Evolutionary conservation across 2,113 vertebrate genomes (phyloP).

Genomic region (Pavo muticus): DNA sequence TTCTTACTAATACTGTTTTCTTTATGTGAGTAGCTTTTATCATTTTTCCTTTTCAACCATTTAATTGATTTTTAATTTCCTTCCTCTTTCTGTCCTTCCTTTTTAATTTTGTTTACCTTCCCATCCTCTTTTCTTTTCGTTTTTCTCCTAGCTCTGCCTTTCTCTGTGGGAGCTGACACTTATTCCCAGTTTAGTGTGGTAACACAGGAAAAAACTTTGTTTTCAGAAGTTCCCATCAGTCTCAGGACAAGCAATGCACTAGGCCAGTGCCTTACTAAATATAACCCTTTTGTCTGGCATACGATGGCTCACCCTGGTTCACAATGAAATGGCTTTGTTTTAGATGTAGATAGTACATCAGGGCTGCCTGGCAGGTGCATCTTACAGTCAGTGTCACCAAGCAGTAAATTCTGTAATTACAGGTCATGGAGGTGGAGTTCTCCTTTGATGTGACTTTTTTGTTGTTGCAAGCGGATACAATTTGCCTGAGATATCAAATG

Average conservation of each 20-base stretch:
- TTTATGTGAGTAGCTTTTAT: neutral
- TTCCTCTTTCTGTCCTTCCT: neutral
- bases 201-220: neutral
- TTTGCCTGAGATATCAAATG: conserved; percentile 80
- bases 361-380: conserved; percentile 69
- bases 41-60: neutral
- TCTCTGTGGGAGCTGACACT: neutral
- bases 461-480: conserved; percentile 73
- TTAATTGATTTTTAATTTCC: neutral
- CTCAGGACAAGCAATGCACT: neutral
- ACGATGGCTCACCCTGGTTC: neutral
- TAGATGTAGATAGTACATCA: neutral
- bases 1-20: neutral
- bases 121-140: neutral
- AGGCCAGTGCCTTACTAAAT: neutral
- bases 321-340: conserved; percentile 49
- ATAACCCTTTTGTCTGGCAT: conserved; percentile 30
- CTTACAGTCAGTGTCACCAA: conserved; percentile 60
- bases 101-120: neutral
- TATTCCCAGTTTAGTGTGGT: neutral
- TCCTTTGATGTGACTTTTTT: conserved; percentile 80
- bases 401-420: conserved; percentile 79
- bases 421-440: conserved; percentile 62
- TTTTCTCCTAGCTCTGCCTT: neutral
- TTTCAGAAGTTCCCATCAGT: neutral